Conservation (phyloP, 2,797 vertebrate species). For the Nothura maculosa region DNA sequence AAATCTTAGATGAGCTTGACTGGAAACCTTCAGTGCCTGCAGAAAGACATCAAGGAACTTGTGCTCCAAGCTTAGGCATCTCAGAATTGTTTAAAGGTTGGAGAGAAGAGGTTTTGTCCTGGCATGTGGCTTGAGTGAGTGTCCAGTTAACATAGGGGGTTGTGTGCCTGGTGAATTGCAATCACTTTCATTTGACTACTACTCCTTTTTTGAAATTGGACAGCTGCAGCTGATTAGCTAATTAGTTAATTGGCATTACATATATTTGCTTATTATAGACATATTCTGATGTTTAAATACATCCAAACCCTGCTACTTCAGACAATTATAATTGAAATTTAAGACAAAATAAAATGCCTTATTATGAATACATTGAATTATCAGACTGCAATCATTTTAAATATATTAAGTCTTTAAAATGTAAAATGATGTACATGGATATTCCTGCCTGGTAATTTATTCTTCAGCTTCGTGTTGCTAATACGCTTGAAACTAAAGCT, state of each 20-base stretch:
- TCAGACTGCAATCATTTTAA: background rate
- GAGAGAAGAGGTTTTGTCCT: background rate
- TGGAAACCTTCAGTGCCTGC: background rate
- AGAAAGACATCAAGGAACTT: background rate
- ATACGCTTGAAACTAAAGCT: background rate
- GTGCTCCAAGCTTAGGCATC: background rate
- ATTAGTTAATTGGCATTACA: background rate
- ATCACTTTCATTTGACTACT: background rate
- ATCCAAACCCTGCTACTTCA: background rate
- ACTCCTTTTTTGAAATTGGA: background rate
- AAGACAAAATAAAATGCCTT: background rate
- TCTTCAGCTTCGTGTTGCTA: background rate
- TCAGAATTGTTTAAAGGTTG: background rate
- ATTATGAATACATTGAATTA: background rate
- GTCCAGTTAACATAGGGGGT: background rate
- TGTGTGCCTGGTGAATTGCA: background rate
- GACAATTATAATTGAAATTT: background rate
- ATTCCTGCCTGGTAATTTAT: background rate
- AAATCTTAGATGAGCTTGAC: background rate
- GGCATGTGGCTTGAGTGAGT: background rate
- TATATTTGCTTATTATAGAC: background rate
- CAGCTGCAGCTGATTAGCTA: background rate
- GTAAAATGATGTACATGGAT: background rate
- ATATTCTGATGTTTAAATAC: background rate
- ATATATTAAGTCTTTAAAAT: background rate